phyloP scores from a whole-genome alignment of 2,113 vertebrate species.

The Panthera leo region DNA sequence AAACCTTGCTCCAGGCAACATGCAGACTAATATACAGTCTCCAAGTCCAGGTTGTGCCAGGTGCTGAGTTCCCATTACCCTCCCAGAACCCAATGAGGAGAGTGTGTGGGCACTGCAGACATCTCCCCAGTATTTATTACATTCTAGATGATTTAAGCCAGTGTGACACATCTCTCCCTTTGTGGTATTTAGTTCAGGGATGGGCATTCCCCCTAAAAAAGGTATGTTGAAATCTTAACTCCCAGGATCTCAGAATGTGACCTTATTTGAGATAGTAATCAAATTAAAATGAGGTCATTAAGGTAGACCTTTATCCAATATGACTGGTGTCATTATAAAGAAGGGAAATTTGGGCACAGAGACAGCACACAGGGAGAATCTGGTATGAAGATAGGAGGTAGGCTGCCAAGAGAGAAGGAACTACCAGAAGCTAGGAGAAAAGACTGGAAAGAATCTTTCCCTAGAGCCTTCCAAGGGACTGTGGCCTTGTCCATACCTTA shows the following conservation, averaged over 20 bases:
- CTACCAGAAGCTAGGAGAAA: not conserved
- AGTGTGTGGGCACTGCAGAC: not conserved
- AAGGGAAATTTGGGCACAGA: not conserved
- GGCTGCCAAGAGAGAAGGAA: no score
- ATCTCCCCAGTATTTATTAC: not conserved
- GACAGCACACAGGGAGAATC: no score
- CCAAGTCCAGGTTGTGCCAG: not conserved
- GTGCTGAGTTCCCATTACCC: not conserved
- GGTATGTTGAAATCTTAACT: not conserved
- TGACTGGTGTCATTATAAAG: not conserved
- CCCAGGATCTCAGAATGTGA: not conserved
- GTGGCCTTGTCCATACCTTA: not conserved
- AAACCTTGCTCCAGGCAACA: not conserved
- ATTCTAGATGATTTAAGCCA: not conserved
- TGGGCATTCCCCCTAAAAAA: not conserved
- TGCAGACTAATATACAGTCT: not conserved
- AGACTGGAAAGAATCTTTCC: not conserved
- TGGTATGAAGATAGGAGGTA: not conserved
- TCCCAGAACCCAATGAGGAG: not conserved
- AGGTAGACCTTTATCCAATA: not conserved
- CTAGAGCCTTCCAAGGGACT: rapidly evolving
- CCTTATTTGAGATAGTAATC: not conserved
- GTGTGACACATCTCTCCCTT: not conserved
- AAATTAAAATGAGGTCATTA: not conserved
- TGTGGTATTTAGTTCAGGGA: rapidly evolving